Conservation (phyloP, 2,888 invertebrate species). For the Germaria angustata region DNA sequence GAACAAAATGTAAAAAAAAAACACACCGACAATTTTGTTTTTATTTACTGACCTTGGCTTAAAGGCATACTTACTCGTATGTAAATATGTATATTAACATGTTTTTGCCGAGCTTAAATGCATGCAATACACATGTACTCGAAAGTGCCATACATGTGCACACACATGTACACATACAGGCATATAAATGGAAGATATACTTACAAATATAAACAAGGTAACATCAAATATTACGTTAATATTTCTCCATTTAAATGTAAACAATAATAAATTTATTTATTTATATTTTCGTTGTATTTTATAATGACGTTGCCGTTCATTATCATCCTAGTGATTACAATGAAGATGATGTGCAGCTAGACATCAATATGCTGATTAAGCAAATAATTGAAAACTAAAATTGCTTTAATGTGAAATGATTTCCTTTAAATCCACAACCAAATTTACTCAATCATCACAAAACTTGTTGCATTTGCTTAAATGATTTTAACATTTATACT, state of each 20-base stretch:
- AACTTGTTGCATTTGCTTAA: not conserved
- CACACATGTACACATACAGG: not conserved
- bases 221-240: conserved; percentile 22
- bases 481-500: not conserved
- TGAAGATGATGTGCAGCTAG: not conserved
- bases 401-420: conserved; percentile 4
- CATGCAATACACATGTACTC: not conserved
- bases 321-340: conserved; percentile 4
- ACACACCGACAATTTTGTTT: conserved; percentile 1
- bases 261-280: not conserved
- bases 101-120: not conserved
- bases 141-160: no score
- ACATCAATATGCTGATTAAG: not conserved
- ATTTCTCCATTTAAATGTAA: conserved; percentile 7
- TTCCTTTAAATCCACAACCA: not conserved
- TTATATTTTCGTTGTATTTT: not conserved
- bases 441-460: conserved; percentile 25
- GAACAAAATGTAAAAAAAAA: not conserved
- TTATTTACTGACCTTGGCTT: conserved; percentile 49
- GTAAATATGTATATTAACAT: not conserved
- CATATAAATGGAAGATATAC: not conserved
- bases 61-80: not conserved
- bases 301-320: conserved; percentile 6
- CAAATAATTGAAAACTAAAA: not conserved
- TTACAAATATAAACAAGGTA: not conserved